Evolutionary conservation across 2,888 invertebrate genomes (phyloP).

Genomic region (Cryptops parisi): DNA sequence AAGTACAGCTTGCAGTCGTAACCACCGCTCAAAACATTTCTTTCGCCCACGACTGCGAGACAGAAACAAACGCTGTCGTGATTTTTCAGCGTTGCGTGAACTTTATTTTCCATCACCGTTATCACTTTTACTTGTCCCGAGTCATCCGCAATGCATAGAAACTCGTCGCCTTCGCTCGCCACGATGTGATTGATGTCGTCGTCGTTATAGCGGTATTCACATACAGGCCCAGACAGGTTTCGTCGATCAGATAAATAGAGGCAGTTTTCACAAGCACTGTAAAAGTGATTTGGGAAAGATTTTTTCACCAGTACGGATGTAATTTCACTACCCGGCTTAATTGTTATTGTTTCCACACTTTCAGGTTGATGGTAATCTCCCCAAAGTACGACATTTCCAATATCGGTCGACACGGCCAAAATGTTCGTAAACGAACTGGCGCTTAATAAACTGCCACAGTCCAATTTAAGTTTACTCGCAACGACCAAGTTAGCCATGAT

Average conservation of each 20-base stretch:
- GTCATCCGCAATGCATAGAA: not conserved
- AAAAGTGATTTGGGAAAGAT: not conserved
- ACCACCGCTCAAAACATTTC: slow-evolving; percentile 1
- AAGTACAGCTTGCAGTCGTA: slow-evolving; percentile 1
- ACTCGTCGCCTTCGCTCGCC: not conserved
- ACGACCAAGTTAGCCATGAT: too few species aligned
- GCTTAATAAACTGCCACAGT: too few species aligned
- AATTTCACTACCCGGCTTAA: not conserved
- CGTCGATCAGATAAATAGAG: not conserved
- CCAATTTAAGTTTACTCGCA: too few species aligned
- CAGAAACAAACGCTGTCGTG: slow-evolving; percentile 2
- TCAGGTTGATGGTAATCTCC: too few species aligned
- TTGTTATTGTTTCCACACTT: not conserved
- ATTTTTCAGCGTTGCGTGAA: not conserved
- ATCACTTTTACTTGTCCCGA: slow-evolving; percentile 5
- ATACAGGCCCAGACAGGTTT: not conserved
- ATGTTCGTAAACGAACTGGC: too few species aligned
- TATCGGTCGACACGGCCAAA: not conserved
- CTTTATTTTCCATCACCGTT: not conserved
- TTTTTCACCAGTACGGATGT: not conserved
- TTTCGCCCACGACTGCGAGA: not conserved
- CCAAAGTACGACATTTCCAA: not conserved
- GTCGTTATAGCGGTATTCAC: not conserved
- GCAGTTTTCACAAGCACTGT: not conserved
- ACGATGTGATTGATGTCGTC: slow-evolving; percentile 8